phyloP scores from a whole-genome alignment of 2,113 vertebrate genomes.

The Typhlomys cinereus region DNA sequence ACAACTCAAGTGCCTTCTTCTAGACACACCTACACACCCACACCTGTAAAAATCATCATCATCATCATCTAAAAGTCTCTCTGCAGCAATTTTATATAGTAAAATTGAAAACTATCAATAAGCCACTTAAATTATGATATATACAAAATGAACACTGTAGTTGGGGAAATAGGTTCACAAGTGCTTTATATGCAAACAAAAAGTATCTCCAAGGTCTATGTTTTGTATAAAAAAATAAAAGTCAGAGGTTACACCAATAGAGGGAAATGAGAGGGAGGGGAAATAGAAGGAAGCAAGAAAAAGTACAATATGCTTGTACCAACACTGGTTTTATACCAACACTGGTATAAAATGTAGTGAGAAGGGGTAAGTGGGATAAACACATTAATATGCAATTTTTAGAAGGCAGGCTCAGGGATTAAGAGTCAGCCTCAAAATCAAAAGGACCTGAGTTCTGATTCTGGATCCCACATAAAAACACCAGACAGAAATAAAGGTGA shows the following conservation, averaged over 20 bases:
- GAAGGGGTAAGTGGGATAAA: background rate
- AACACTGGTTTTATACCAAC: too few species aligned
- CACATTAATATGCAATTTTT: too few species aligned
- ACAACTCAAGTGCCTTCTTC: too few species aligned
- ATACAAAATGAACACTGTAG: background rate
- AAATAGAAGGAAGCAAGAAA: too few species aligned
- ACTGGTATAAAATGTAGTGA: background rate
- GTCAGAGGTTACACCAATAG: background rate
- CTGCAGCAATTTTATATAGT: background rate
- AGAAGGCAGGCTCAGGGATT: too few species aligned
- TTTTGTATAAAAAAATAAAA: background rate
- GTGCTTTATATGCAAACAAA: background rate
- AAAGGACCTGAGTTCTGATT: too few species aligned
- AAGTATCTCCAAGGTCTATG: background rate
- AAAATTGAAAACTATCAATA: background rate
- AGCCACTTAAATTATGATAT: background rate
- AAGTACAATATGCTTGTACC: too few species aligned
- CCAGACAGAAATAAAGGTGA: too few species aligned
- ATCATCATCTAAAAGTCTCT: background rate
- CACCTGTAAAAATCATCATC: too few species aligned
- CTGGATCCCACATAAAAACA: too few species aligned
- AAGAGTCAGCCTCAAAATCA: too few species aligned
- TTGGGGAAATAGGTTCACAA: background rate
- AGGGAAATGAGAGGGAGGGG: background rate
- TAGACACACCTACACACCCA: too few species aligned